A percentile compares a stretch with the other conserved stretches of the same genome.
These are phyloP conservation scores for Serranus cabrilla DNA, from an alignment of 2,797 vertebrate genomes.

Conservation along the genomic window DNA sequence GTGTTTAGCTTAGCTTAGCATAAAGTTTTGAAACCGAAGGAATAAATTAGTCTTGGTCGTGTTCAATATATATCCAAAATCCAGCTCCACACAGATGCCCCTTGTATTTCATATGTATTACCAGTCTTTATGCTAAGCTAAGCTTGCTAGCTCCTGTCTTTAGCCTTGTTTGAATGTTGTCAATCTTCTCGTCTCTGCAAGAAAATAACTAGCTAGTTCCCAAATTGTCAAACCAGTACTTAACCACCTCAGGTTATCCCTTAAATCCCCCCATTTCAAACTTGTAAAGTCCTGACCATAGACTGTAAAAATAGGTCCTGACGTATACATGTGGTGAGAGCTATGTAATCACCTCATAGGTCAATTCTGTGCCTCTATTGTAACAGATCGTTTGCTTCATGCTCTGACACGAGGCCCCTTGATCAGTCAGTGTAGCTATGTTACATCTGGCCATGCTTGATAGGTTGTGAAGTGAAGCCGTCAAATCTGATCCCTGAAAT, in stretches of 20 bases:
- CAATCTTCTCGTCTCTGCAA: background rate
- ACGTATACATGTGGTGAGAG: background rate
- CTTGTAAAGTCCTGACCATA: no score
- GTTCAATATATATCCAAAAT: no score
- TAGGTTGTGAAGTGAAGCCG: slow-evolving; percentile 61
- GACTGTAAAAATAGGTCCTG: no score
- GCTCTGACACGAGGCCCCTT: slow-evolving; percentile 54
- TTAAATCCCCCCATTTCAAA: slow-evolving; percentile 3
- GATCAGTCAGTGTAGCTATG: slow-evolving; percentile 51
- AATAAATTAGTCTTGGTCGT: no score
- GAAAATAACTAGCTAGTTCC: background rate
- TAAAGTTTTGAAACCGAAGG: no score
- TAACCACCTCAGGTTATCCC: background rate
- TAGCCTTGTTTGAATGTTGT: no score
- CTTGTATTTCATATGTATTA: background rate
- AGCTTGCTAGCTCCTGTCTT: background rate
- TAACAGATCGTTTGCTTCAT: slow-evolving; percentile 48
- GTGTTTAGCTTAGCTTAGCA: no score
- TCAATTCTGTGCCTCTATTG: slow-evolving; percentile 17
- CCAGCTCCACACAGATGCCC: no score
- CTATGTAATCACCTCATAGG: slow-evolving; percentile 40
- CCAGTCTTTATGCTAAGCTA: background rate
- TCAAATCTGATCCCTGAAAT: slow-evolving; percentile 77
- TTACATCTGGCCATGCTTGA: slow-evolving; percentile 63
- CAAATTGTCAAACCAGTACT: background rate